phyloP scores from a whole-genome alignment of 2,113 vertebrate genomes.

The Pseudopipra pipra region DNA sequence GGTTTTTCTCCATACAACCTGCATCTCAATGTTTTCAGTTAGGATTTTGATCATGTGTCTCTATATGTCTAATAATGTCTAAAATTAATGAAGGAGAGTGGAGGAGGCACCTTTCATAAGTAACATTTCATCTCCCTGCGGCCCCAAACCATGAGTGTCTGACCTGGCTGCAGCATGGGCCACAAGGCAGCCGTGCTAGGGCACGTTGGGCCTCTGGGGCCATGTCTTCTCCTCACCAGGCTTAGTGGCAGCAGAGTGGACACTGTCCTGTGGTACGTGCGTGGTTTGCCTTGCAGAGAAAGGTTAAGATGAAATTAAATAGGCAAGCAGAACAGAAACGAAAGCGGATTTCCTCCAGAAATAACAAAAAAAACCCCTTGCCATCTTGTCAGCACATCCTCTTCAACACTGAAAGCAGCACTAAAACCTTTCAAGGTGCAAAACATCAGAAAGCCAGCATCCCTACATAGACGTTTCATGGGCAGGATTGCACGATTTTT shows the following conservation, averaged over 20 bases:
- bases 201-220: accelerated
- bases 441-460: not conserved
- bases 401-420: not conserved
- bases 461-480: not conserved
- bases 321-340: not conserved
- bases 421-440: not conserved
- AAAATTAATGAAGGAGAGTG: not conserved
- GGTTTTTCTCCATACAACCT: not conserved
- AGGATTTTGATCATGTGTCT: accelerated
- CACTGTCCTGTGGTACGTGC: accelerated
- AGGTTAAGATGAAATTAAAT: not conserved
- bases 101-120: not conserved
- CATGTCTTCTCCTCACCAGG: accelerated
- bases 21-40: not conserved
- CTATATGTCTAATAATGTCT: not conserved
- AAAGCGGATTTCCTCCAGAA: not conserved
- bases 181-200: accelerated
- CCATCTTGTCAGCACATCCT: not conserved
- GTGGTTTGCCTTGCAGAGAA: accelerated
- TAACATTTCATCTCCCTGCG: accelerated
- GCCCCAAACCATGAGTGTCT: accelerated
- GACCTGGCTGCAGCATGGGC: not conserved
- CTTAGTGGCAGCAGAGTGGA: not conserved
- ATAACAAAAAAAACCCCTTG: not conserved
- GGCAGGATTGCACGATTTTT: not conserved